Conservation (phyloP, 2,113 vertebrate species). For the Nothoprocta pentlandii region DNA sequence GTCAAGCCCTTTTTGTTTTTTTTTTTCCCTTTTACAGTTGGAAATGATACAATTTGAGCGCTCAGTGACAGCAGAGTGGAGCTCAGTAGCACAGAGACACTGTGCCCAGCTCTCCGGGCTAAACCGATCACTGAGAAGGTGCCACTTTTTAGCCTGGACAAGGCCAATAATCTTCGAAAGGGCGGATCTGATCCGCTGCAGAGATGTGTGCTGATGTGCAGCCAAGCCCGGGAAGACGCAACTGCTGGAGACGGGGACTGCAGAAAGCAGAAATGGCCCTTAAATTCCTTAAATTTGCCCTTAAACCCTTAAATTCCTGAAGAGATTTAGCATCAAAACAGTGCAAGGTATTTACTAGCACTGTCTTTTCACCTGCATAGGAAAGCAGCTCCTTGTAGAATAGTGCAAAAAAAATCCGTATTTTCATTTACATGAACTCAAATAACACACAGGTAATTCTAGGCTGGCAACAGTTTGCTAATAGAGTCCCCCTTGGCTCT, state of each 20-base stretch:
- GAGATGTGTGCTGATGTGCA: neutral
- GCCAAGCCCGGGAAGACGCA: neutral
- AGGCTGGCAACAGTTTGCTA: neutral
- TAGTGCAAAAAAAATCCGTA: neutral
- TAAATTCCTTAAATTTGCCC: neutral
- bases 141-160: neutral
- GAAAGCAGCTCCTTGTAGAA: neutral
- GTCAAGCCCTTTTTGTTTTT: neutral
- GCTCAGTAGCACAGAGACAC: fast-evolving
- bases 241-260: neutral
- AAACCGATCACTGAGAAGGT: neutral
- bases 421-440: neutral
- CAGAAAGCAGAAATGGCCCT: neutral
- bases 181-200: neutral
- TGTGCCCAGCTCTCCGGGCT: neutral
- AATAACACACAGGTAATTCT: neutral
- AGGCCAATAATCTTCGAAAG: neutral
- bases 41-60: neutral
- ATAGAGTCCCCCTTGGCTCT: neutral
- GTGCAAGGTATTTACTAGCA: neutral
- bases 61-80: neutral
- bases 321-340: neutral
- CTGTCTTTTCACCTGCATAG: neutral
- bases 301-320: neutral
- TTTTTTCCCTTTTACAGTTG: neutral